These are phyloP conservation scores for Stenoptilia bipunctidactyla DNA, from an alignment of 2,888 invertebrate species.

Conservation along the genomic window DNA sequence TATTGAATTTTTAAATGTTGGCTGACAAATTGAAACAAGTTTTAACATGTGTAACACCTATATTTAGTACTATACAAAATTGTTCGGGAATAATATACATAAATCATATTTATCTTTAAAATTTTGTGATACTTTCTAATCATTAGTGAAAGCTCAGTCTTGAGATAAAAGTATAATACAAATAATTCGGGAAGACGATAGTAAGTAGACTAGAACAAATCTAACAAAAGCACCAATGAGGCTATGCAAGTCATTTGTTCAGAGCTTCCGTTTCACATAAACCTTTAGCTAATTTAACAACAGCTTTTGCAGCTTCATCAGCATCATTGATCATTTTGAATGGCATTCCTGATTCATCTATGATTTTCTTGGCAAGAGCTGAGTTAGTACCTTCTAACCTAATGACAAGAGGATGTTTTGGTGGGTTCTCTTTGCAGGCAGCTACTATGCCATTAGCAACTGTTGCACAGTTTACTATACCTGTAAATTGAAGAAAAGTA, in stretches of 20 bases:
- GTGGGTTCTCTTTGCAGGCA: conserved; percentile 83
- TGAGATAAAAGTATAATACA: not conserved
- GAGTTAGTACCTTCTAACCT: conserved; percentile 97
- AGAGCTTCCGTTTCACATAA: not conserved
- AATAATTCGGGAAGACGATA: not conserved
- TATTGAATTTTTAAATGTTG: no score
- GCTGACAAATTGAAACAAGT: no score
- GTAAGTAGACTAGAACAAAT: no score
- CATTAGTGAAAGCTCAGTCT: not conserved
- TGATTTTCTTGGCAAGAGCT: conserved; percentile 82
- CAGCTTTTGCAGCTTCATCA: conserved; percentile 93
- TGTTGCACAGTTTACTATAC: conserved; percentile 98
- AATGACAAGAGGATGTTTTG: conserved; percentile 91
- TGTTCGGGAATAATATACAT: no score
- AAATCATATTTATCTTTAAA: no score
- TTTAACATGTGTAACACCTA: no score
- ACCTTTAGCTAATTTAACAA: conserved; percentile 71
- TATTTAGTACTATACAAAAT: no score
- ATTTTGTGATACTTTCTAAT: no score
- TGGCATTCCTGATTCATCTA: conserved; percentile 85
- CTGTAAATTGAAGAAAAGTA: conserved; percentile 58
- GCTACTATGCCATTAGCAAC: conserved; percentile 96
- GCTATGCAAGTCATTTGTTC: not conserved
- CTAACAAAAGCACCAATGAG: no score
- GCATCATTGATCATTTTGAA: conserved; percentile 87